phyloP scores from a whole-genome alignment of 2,888 invertebrate species.

The Elysia crispata region DNA sequence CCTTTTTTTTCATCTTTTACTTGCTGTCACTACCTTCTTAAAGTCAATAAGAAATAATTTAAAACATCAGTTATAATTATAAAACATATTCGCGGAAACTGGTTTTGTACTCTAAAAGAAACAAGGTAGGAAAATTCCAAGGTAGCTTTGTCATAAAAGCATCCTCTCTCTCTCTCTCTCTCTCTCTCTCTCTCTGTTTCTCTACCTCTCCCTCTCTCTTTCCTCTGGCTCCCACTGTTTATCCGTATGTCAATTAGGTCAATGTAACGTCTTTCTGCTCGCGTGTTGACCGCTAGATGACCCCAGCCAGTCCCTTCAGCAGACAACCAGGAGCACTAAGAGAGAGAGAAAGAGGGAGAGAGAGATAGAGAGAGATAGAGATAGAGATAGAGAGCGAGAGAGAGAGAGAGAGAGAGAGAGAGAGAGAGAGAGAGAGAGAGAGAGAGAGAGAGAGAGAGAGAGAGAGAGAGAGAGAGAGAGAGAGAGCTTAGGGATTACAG shows the following conservation, averaged over 20 bases:
- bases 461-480: not conserved
- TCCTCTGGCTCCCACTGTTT: too few relatives aligned
- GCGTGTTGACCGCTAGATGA: too few relatives aligned
- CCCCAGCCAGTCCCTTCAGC: too few relatives aligned
- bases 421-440: slow-evolving; percentile 21
- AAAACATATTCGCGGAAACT: too few relatives aligned
- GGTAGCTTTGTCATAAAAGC: too few relatives aligned
- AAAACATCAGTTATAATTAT: too few relatives aligned
- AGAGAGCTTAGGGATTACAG: not conserved
- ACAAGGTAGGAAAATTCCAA: too few relatives aligned
- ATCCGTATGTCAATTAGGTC: too few relatives aligned
- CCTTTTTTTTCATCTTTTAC: not conserved
- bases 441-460: slow-evolving; percentile 24
- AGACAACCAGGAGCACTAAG: not conserved
- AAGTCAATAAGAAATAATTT: too few relatives aligned
- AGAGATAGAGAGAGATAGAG: slow-evolving; percentile 26
- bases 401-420: not conserved
- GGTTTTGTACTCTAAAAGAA: too few relatives aligned
- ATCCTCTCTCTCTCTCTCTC: slow-evolving; percentile 2
- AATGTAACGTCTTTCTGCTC: too few relatives aligned
- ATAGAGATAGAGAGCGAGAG: too few relatives aligned
- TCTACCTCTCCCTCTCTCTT: not conserved
- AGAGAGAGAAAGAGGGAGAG: not conserved
- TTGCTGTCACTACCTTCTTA: not conserved
- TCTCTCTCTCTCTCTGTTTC: slow-evolving; percentile 12